Conservation (phyloP, 2,797 vertebrate genomes). For the Pangasius sanitwongsei region DNA sequence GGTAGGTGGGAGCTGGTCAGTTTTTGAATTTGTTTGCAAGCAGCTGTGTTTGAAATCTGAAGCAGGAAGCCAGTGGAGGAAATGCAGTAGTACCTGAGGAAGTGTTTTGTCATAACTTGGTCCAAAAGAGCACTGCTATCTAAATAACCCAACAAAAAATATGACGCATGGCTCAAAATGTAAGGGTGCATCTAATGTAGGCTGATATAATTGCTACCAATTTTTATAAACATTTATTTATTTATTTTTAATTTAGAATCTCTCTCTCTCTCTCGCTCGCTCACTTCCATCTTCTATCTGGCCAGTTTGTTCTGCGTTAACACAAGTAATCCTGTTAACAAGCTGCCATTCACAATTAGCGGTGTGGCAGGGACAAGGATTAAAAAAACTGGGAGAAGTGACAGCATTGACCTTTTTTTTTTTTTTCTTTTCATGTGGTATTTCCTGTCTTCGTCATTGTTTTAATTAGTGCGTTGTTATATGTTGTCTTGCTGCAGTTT, state of each 20-base stretch:
- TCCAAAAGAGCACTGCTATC: not conserved
- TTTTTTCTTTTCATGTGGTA: not conserved
- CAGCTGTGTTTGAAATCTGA: not conserved
- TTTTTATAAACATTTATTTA: not conserved
- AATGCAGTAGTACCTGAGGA: not conserved
- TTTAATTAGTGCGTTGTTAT: not conserved
- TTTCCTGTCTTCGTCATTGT: conserved; percentile 7
- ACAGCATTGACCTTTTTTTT: not conserved
- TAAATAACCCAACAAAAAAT: not conserved
- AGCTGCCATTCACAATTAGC: not conserved
- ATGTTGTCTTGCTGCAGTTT: not conserved
- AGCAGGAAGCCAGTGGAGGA: not conserved
- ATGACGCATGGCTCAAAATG: not conserved
- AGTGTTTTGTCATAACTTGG: not conserved
- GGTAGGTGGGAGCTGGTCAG: not conserved
- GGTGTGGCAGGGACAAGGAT: not conserved
- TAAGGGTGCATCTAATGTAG: not conserved
- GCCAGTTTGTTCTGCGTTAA: not conserved
- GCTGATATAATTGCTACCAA: not conserved
- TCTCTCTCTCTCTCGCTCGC: not conserved
- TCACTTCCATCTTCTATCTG: not conserved
- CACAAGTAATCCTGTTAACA: conserved; percentile 12
- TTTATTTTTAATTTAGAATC: not conserved
- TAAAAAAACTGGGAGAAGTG: not conserved
- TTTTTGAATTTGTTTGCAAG: not conserved